Conservation (phyloP, 2,888 invertebrate species). For the Epistrophella euchroma region DNA sequence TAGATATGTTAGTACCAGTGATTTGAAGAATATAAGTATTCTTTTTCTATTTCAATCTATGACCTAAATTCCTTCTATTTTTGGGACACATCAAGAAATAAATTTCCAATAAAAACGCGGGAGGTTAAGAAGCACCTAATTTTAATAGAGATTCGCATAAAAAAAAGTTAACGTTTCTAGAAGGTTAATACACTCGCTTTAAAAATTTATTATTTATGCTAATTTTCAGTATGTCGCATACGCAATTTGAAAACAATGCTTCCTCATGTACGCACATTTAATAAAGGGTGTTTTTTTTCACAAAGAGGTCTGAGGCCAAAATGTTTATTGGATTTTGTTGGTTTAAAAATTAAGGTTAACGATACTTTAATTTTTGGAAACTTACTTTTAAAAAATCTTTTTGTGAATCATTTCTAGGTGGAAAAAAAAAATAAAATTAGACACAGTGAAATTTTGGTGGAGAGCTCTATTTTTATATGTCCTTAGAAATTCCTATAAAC, state of each 20-base stretch:
- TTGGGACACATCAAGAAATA: constrained; percentile 13
- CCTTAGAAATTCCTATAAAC: too few relatives aligned
- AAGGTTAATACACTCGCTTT: constrained; percentile 65
- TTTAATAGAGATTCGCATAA: constrained; percentile 57
- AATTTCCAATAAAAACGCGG: constrained; percentile 27
- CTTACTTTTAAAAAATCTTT: too few relatives aligned
- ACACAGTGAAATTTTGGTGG: too few relatives aligned
- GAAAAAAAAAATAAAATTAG: too few relatives aligned
- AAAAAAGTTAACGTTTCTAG: constrained; percentile 22
- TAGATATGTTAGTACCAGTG: background rate
- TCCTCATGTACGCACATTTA: background rate
- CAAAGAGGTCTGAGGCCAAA: background rate
- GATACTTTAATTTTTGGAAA: too few relatives aligned
- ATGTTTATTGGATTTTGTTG: too few relatives aligned
- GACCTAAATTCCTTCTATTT: constrained; percentile 22
- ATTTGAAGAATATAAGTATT: background rate
- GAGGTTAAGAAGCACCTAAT: constrained; percentile 49
- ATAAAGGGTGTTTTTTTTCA: constrained; percentile 14
- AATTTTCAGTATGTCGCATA: constrained; percentile 20
- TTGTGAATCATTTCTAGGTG: too few relatives aligned
- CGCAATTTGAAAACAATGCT: background rate
- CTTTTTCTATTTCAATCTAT: background rate
- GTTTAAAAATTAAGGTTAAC: too few relatives aligned
- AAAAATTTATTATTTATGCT: constrained; percentile 60
- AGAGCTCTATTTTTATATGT: too few relatives aligned